Conservation (phyloP, 2,113 vertebrate species). For the Cranoglanis bouderius region DNA sequence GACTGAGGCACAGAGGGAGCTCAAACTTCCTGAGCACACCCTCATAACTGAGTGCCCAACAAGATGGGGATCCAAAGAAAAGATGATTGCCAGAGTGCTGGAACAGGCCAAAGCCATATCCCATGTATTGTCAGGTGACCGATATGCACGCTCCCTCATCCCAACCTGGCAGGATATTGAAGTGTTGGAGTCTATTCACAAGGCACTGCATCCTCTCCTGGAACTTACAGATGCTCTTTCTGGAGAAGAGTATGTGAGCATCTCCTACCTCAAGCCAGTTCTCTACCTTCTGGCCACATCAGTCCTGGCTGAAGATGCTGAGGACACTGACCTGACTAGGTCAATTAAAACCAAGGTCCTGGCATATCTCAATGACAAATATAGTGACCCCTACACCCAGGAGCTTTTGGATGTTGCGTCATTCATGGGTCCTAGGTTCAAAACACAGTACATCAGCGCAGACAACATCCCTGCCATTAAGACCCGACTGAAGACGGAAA, state of each 20-base stretch:
- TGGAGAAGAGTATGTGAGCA: conserved; percentile 26
- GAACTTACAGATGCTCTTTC: conserved; percentile 31
- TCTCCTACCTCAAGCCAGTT: neutral
- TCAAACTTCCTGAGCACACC: neutral
- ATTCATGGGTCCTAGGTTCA: too few species aligned
- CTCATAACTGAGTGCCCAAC: neutral
- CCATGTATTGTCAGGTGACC: too few species aligned
- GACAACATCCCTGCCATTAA: too few species aligned
- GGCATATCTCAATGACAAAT: neutral
- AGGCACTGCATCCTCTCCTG: conserved; percentile 14
- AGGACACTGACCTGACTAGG: neutral
- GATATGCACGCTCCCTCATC: neutral
- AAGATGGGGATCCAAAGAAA: neutral
- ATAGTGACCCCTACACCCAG: too few species aligned
- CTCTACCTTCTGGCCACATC: neutral
- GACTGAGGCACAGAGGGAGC: neutral
- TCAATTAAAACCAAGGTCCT: neutral
- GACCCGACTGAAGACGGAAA: too few species aligned
- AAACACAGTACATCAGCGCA: too few species aligned
- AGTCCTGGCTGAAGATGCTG: neutral
- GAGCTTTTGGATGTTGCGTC: too few species aligned
- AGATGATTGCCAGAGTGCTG: neutral
- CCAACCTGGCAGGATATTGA: conserved; percentile 16
- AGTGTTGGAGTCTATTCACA: conserved; percentile 28
- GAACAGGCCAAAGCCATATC: too few species aligned